Evolutionary conservation across 1,140 invertebrate species (phyloP).

Genomic region (Tribolium castaneum): DNA sequence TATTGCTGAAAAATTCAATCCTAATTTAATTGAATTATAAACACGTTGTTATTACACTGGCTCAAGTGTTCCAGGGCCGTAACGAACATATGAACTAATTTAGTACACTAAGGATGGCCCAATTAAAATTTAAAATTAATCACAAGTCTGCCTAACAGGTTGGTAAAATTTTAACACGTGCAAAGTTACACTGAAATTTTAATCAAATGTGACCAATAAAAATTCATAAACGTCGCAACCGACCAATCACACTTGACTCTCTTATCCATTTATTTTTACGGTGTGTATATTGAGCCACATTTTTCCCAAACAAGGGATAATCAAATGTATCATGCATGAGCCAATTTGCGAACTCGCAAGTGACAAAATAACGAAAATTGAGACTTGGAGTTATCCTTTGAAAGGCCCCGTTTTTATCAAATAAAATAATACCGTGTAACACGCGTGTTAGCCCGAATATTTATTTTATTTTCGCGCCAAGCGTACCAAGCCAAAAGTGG

Average conservation of each 20-base stretch:
- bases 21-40: neutral
- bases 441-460: neutral
- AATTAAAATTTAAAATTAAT: neutral
- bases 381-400: too few relatives aligned
- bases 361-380: too few relatives aligned
- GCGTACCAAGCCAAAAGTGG: conserved; percentile 11
- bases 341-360: neutral
- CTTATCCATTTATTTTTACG: neutral
- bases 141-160: neutral
- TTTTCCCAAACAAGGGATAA: neutral
- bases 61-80: neutral
- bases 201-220: neutral
- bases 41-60: neutral
- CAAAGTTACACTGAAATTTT: neutral
- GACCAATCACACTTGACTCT: neutral
- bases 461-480: conserved; percentile 23
- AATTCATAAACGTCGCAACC: neutral
- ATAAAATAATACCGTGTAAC: too few relatives aligned
- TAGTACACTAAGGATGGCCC: neutral
- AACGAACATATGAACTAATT: neutral
- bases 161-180: neutral
- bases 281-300: neutral
- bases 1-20: too few relatives aligned
- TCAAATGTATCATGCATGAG: neutral
- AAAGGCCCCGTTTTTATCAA: too few relatives aligned